These are phyloP conservation scores for Cololabis saira DNA, from an alignment of 2,113 vertebrate genomes.

Conservation along the genomic window DNA sequence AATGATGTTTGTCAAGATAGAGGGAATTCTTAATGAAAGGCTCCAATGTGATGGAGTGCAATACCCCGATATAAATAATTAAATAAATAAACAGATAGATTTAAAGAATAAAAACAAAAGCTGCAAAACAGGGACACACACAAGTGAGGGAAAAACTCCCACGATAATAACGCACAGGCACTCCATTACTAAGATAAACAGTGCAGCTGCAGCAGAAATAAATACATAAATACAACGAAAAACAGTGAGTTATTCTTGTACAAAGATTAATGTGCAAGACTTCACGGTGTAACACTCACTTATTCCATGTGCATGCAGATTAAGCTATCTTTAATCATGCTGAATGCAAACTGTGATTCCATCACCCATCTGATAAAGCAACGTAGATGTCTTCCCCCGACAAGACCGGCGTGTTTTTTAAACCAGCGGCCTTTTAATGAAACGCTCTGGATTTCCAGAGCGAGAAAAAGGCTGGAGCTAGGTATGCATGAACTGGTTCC, in stretches of 20 bases:
- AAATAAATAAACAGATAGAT: slow-evolving; percentile 5
- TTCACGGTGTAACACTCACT: background rate
- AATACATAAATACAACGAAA: too few relatives aligned
- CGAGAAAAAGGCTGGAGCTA: slow-evolving; percentile 23
- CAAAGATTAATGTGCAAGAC: slow-evolving; percentile 1
- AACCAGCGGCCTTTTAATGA: slow-evolving; percentile 22
- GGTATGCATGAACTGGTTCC: slow-evolving; percentile 49
- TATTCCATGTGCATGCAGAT: slow-evolving; percentile 13
- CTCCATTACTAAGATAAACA: slow-evolving; percentile 47
- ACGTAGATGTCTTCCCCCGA: background rate
- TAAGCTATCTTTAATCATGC: background rate
- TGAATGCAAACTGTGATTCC: slow-evolving; percentile 11
- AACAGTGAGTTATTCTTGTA: slow-evolving; percentile 14
- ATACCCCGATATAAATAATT: slow-evolving; percentile 23
- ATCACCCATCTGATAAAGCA: background rate
- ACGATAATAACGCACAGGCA: slow-evolving; percentile 29
- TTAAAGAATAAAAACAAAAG: background rate
- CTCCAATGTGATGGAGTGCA: slow-evolving; percentile 28
- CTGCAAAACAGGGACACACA: slow-evolving; percentile 35
- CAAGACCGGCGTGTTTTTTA: background rate
- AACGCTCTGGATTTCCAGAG: slow-evolving; percentile 35
- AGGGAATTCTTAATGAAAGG: slow-evolving; percentile 51
- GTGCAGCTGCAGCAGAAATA: slow-evolving; percentile 1
- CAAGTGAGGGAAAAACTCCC: slow-evolving; percentile 18
- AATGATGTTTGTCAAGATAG: slow-evolving; percentile 67